Conservation (phyloP, 2,888 invertebrate genomes). For the Parapristionchus giblindavisi region DNA sequence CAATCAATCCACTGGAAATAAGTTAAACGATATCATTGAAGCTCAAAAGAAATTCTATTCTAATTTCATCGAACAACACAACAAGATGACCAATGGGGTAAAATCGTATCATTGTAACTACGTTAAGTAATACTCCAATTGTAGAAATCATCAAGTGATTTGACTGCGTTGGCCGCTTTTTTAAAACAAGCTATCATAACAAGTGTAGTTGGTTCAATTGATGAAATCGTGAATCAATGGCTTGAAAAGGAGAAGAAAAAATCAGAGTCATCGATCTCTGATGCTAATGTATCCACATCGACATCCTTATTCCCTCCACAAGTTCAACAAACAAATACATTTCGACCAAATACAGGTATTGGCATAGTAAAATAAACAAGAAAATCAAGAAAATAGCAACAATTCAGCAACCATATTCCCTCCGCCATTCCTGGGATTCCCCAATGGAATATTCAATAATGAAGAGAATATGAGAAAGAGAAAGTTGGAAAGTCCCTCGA, state of each 20-base stretch:
- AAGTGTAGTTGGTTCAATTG: constrained; percentile 84
- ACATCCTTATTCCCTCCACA: neutral
- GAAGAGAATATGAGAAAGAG: constrained; percentile 36
- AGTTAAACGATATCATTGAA: neutral
- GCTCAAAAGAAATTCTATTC: constrained; percentile 9
- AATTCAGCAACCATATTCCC: constrained; percentile 51
- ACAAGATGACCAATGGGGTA: neutral
- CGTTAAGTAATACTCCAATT: too few species aligned
- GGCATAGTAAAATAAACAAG: neutral
- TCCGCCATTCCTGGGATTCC: constrained; percentile 35
- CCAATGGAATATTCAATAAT: neutral
- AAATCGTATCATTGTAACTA: too few species aligned
- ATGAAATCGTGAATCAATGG: constrained; percentile 74
- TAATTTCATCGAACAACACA: constrained; percentile 12
- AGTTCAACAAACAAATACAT: too few species aligned
- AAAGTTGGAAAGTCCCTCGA: constrained; percentile 20
- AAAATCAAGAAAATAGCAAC: neutral
- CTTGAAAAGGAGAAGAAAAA: neutral
- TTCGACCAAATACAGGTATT: too few species aligned
- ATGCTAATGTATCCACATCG: neutral
- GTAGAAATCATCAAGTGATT: constrained; percentile 33
- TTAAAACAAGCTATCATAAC: constrained; percentile 88
- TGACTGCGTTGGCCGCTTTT: constrained; percentile 86
- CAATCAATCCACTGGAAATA: neutral
- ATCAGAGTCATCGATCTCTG: neutral